Base-by-base conservation (phyloP, 2,888 invertebrate species). In the Pyrgus malvae region DNA sequence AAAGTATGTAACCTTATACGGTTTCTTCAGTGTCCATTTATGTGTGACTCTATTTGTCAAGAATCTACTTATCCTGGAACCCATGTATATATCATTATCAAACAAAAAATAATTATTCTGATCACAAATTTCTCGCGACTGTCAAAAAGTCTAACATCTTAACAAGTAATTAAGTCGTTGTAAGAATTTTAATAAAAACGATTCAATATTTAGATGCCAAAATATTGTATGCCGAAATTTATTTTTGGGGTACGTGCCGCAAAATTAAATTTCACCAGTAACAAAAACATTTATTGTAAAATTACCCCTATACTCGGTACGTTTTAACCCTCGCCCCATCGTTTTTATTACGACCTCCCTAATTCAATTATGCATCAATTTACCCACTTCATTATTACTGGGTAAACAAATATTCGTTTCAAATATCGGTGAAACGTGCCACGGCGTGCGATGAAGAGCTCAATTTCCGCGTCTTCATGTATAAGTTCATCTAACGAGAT, bases 401-500 rank as follows among this genome's bases (percentile, higher is more conserved):
- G 33, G 50, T 19, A 50, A 51, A 51, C 50, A 46, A 46, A 51
- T 51, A 45, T 45, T 51, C 44, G 4, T 29, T 21, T 44, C 25
- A 37, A 51, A 51, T 29, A 51, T 44, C 44, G 42, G 42, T 27
- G 17, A 37, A 51, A 44, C 51, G 51, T 51, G 50, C 44, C 25
- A n/a, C 6, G n/a, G 37, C 37, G 19, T 37, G 27, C 17, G 25
- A 17, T 17, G 29, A 14, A 37, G 37, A 37, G 51, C 51, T 51
- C 51, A 55, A 57, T 56, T 59, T 50, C 41, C 60, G 57, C 19
- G 11, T 44, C 53, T n/a, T 51, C 48, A 62, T 57, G 44, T 66
- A 65, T 51, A 23, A 40, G 46, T 74, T 70, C 72, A 71, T 71
- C 67, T 74, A 77, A 72, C 70, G 67, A 73, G 76, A 78, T 78